Evolutionary conservation across 2,888 invertebrate genomes (phyloP).

Genomic region (Anthrax anthrax): DNA sequence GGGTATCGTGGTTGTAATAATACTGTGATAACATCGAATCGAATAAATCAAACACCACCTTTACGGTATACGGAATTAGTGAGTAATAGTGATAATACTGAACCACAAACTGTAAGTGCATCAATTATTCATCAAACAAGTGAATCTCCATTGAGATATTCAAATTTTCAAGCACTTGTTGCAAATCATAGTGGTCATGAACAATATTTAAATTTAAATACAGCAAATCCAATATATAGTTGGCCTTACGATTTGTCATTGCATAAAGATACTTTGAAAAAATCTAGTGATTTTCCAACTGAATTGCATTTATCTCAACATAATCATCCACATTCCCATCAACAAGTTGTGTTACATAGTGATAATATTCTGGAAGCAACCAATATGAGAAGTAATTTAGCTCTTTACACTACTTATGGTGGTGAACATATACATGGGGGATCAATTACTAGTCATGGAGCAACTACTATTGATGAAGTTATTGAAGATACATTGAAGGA

Average conservation of each 20-base stretch:
- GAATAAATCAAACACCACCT: constrained; percentile 8
- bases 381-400: constrained; percentile 9
- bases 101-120: neutral
- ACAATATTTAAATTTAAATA: constrained; percentile 8
- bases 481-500: constrained; percentile 34
- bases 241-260: constrained; percentile 19
- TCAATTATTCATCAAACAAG: neutral
- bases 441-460: neutral
- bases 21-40: constrained; percentile 28
- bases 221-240: constrained; percentile 8
- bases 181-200: constrained; percentile 3
- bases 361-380: neutral
- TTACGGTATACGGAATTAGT: constrained; percentile 10
- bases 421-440: constrained; percentile 6
- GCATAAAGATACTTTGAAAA: constrained; percentile 10
- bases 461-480: constrained; percentile 28
- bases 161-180: constrained; percentile 6
- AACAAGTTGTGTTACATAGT: neutral
- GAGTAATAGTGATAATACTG: constrained; percentile 2
- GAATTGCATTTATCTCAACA: constrained; percentile 3
- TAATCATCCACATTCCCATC: neutral
- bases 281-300: constrained; percentile 2
- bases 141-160: constrained; percentile 6
- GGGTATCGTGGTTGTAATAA: constrained; percentile 30
- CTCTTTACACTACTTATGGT: constrained; percentile 7